Evolutionary conservation across 1,140 invertebrate genomes (phyloP), one percentile per base, ranked within the genome.

Genomic region (Bombus superbus): DNA sequence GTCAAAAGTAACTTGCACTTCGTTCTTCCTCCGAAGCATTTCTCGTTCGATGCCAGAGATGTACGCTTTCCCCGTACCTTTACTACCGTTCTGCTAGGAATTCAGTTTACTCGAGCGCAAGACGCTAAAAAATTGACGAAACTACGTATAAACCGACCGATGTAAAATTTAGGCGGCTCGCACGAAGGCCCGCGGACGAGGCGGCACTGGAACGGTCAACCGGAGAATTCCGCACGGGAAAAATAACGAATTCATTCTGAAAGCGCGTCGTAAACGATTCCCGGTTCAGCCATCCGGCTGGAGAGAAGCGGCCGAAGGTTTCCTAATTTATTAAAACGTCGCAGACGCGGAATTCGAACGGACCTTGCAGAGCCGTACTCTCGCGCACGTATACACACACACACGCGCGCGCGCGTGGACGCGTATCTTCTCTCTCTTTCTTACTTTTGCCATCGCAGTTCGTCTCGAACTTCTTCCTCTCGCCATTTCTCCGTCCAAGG

Each of bases 321-420:
- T 57, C 77, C 57, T 90, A 90, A 90, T 90, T 90, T 90, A 91
- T 90, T 90, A 90, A 90, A 91, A 86, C 80, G 89, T 88, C 86
- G 88, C 83, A 83, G 86, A 90, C 86, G 78, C 86, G 83, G 83
- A 89, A 86, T 89, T 89, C 88, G 88, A 89, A 89, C 84, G 88
- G 73, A 68, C 44, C 81, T 84, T 40, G 72, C 76, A 64, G 28
- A 64, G 25, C 9, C 13, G 0, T 72, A 25, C 13, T 10, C 64
- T 66, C 59, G 32, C 3, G 13, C 64, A 35, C 64, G 1, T 22
- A 66, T 13, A 66, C 10, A 4, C 18, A 10, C 8, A 64, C 13
- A n/a, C 62, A 15, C 5, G 18, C 64, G 6, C 13, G 13, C 62
- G 11, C 5, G 18, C 64, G 6, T 35, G 35, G 15, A 35, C 10